phyloP scores from a whole-genome alignment of 2,113 vertebrate species.

The Alouatta palliata region DNA sequence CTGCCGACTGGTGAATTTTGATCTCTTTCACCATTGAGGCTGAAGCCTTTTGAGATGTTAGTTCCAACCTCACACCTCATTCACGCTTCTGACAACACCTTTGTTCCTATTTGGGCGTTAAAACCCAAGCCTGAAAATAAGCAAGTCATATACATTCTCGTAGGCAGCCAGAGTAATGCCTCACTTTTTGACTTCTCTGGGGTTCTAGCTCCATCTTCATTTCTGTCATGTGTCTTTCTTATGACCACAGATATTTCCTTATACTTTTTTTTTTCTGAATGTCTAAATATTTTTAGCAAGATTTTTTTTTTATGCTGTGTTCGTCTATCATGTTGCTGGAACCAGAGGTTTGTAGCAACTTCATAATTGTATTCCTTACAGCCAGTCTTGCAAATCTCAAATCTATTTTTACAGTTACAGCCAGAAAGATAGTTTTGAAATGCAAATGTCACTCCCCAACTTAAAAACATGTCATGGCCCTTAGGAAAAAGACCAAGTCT shows the following conservation, averaged over 20 bases:
- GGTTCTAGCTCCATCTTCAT: neutral
- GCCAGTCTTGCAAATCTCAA: neutral
- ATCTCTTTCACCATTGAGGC: neutral
- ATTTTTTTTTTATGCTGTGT: neutral
- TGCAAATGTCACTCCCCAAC: conserved; percentile 6
- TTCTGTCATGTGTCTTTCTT: conserved; percentile 39
- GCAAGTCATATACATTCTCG: neutral
- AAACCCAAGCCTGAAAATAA: neutral
- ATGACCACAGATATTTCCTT: neutral
- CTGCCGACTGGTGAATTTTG: neutral
- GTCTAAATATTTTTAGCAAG: neutral
- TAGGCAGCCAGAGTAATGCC: neutral
- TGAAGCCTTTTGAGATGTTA: neutral
- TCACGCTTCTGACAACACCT: neutral
- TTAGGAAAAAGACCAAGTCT: neutral
- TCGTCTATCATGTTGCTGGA: neutral
- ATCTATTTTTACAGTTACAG: conserved; percentile 25
- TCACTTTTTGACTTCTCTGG: neutral
- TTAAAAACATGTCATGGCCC: neutral
- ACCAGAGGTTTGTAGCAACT: conserved; percentile 7
- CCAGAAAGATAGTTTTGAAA: conserved; percentile 34
- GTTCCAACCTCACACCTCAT: neutral
- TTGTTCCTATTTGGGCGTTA: neutral
- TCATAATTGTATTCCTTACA: neutral
- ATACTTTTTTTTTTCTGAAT: conserved; percentile 6